These are phyloP conservation scores for Drosophila santomea DNA, from an alignment of 1,140 invertebrate genomes.

Conservation along the genomic window DNA sequence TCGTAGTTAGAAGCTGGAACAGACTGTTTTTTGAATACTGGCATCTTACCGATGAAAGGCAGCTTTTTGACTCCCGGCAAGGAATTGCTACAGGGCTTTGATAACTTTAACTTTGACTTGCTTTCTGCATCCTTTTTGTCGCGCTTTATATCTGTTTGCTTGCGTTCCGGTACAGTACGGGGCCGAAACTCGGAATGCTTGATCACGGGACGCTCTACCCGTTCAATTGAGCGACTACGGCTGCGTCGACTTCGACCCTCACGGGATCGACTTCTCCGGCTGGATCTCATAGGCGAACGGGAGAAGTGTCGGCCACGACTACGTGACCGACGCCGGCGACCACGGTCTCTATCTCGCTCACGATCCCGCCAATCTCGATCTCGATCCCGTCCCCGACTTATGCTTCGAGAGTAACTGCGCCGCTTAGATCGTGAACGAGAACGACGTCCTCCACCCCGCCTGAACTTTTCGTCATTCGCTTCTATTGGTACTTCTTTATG, in stretches of 20 bases:
- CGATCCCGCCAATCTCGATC: constrained; percentile 47
- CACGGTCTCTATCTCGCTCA: constrained; percentile 57
- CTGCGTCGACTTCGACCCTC: constrained; percentile 52
- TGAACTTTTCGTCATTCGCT: constrained; percentile 47
- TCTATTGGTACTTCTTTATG: constrained; percentile 14
- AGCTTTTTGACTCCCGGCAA: constrained; percentile 86
- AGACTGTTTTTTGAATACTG: constrained; percentile 88
- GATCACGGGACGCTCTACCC: constrained; percentile 77
- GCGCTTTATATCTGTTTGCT: constrained; percentile 49
- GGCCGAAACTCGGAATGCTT: constrained; percentile 83
- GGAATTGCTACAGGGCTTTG: constrained; percentile 23
- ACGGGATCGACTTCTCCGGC: constrained; percentile 60
- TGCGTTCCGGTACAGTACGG: constrained; percentile 56
- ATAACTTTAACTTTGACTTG: constrained; percentile 50
- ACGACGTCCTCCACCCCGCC: constrained; percentile 19
- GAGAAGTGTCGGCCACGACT: constrained; percentile 54
- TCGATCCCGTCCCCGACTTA: constrained; percentile 64
- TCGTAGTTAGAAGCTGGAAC: constrained; percentile 24
- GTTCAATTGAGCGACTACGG: constrained; percentile 52
- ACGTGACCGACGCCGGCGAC: constrained; percentile 47
- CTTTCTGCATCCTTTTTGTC: constrained; percentile 84
- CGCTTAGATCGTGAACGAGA: constrained; percentile 51
- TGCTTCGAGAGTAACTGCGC: constrained; percentile 57
- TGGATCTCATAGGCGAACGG: constrained; percentile 43
- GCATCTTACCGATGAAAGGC: constrained; percentile 89